Conservation (phyloP, 2,797 vertebrate genomes). For the Pantherophis vulpinus region DNA sequence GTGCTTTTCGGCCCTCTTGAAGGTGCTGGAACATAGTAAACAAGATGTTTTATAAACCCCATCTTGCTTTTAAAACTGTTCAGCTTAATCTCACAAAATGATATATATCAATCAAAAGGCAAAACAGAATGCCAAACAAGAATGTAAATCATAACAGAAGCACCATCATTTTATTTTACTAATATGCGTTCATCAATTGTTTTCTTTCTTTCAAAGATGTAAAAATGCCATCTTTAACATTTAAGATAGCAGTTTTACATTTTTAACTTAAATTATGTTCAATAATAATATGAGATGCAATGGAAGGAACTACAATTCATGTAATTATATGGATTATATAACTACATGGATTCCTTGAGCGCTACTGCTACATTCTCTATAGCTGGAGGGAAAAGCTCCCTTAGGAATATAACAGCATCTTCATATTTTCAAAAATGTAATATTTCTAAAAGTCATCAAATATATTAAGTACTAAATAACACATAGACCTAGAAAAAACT, state of each 20-base stretch:
- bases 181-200: not conserved
- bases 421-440: not conserved
- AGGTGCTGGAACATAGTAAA: constrained; percentile 82
- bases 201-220: not conserved
- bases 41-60: not conserved
- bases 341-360: not conserved
- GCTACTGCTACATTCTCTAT: not conserved
- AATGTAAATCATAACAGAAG: not conserved
- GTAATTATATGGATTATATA: not conserved
- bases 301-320: not conserved
- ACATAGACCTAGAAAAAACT: not conserved
- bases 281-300: not conserved
- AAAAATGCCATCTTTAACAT: too few species aligned
- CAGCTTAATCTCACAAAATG: not conserved
- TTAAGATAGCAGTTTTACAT: too few species aligned
- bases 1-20: constrained; percentile 95
- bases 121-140: not conserved
- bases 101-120: not conserved
- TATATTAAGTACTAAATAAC: not conserved
- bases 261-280: too few species aligned
- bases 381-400: too few species aligned
- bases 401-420: not conserved
- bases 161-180: not conserved
- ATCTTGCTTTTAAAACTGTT: not conserved
- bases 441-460: not conserved